Percentiles rank a stretch among this genome's conserved stretches.
Conservation (phyloP, 2,113 vertebrate genomes). For the Acanthisitta chloris region DNA sequence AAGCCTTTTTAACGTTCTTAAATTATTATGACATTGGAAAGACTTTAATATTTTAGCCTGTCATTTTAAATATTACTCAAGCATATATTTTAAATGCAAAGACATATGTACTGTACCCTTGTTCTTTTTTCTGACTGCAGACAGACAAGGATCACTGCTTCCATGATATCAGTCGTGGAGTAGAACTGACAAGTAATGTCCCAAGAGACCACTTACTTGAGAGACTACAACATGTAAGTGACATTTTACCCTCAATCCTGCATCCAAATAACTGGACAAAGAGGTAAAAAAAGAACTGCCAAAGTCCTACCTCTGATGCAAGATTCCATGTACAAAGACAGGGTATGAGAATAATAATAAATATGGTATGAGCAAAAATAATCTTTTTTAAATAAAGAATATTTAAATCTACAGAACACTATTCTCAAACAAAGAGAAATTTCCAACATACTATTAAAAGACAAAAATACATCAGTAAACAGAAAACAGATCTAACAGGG, state of each 20-base stretch:
- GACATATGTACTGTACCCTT: neutral
- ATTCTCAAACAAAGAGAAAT: neutral
- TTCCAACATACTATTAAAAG: neutral
- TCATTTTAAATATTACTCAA: slow-evolving; percentile 1
- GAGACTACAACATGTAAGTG: neutral
- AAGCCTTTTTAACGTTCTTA: neutral
- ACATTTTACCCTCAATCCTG: neutral
- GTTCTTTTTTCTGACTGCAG: neutral
- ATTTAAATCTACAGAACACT: neutral
- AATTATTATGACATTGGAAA: neutral
- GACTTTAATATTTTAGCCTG: neutral
- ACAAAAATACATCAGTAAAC: neutral
- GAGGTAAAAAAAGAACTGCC: neutral
- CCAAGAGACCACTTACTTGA: neutral
- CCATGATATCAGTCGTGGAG: neutral
- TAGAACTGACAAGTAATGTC: neutral
- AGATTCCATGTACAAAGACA: neutral
- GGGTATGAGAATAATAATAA: neutral
- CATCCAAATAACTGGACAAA: neutral
- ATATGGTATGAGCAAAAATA: neutral
- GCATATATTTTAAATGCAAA: neutral
- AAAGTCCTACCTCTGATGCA: neutral
- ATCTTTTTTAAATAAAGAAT: neutral
- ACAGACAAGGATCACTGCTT: neutral
- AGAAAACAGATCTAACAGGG: neutral